phyloP scores from a whole-genome alignment of 2,888 invertebrate genomes.

The Plebejus melissa region DNA sequence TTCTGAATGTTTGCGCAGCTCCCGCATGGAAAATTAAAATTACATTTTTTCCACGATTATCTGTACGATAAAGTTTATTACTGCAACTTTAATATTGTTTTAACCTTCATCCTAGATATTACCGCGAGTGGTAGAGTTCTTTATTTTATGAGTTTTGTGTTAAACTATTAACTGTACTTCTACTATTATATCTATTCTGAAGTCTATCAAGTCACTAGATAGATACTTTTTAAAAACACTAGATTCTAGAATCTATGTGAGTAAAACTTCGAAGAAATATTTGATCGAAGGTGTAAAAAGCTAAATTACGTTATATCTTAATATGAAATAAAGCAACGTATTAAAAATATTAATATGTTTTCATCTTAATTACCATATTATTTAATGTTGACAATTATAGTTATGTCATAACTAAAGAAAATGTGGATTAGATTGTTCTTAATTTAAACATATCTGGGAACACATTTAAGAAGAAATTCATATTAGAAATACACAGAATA shows the following conservation, averaged over 20 bases:
- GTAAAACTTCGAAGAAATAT: too few species aligned
- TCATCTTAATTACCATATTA: too few species aligned
- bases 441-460: background rate
- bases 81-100: conserved; percentile 19
- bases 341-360: too few species aligned
- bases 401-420: background rate
- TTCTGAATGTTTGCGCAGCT: conserved; percentile 19
- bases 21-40: conserved; percentile 25
- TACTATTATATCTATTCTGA: too few species aligned
- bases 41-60: conserved; percentile 20
- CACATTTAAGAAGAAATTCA: background rate
- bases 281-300: too few species aligned
- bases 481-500: background rate
- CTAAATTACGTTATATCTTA: too few species aligned
- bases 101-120: conserved; percentile 19
- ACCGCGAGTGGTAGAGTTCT: background rate
- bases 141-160: background rate
- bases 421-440: background rate
- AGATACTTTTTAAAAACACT: too few species aligned
- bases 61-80: conserved; percentile 9
- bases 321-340: too few species aligned
- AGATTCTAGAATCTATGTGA: too few species aligned
- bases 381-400: background rate
- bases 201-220: too few species aligned
- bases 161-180: too few species aligned